Conservation (phyloP, 1,140 invertebrate genomes). For the Bilobella aurantiaca region DNA sequence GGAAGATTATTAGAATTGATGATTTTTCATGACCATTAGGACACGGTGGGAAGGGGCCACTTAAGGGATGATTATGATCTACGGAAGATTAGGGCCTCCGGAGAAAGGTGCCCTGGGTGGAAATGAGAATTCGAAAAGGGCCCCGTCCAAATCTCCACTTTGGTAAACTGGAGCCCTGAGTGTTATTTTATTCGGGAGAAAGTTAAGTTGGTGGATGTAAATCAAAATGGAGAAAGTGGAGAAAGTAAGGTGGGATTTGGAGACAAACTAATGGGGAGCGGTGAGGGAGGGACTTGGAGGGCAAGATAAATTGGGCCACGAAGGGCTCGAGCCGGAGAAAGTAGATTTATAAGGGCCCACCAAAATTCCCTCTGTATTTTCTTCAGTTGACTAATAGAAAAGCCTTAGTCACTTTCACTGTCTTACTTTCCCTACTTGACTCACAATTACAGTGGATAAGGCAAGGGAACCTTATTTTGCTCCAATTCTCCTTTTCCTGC, state of each 20-base stretch:
- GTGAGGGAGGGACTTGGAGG: not conserved
- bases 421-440: not conserved
- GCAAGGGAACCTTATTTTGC: too few species aligned
- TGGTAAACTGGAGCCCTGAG: not conserved
- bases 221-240: not conserved
- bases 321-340: conserved; percentile 22
- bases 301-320: conserved; percentile 25
- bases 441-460: not conserved
- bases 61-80: not conserved
- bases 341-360: conserved; percentile 30
- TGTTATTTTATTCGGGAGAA: not conserved
- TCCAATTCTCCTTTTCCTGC: too few species aligned
- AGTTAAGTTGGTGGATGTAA: not conserved
- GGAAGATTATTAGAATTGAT: not conserved
- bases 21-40: not conserved
- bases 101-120: too few species aligned
- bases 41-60: not conserved
- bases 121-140: not conserved
- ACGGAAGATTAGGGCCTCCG: not conserved
- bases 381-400: conserved; percentile 7
- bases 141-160: not conserved
- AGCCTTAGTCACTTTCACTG: not conserved
- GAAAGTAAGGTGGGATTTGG: conserved; percentile 6
- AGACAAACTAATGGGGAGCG: conserved; percentile 7
- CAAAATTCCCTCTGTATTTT: too few species aligned